These are phyloP conservation scores for Rhinella marina DNA, from an alignment of 2,797 vertebrate species.

Conservation along the genomic window DNA sequence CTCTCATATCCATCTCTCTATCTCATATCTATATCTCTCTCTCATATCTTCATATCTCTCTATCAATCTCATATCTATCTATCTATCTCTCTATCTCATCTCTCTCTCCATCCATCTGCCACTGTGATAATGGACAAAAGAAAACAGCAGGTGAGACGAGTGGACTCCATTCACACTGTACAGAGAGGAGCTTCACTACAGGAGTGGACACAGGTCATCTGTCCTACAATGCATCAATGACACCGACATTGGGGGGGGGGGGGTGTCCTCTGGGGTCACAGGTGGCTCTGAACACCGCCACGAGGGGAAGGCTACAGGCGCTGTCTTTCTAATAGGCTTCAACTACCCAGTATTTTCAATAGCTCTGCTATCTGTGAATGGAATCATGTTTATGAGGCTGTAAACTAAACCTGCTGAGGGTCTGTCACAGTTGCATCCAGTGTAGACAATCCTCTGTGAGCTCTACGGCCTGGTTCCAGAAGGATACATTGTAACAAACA, in stretches of 20 bases:
- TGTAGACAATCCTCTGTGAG: not conserved
- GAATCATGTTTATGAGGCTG: not conserved
- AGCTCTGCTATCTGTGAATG: not conserved
- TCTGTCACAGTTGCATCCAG: not conserved
- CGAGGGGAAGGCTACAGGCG: not conserved
- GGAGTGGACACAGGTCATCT: slow-evolving; percentile 17
- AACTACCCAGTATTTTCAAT: not conserved
- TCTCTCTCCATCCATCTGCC: not conserved
- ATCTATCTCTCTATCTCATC: not conserved
- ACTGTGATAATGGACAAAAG: slow-evolving; percentile 26
- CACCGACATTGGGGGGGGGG: not conserved
- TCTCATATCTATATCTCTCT: no score
- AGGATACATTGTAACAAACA: not conserved
- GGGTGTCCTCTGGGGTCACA: not conserved
- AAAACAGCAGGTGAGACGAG: slow-evolving; percentile 39
- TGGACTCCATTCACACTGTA: not conserved
- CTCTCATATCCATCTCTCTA: no score
- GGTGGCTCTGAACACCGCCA: not conserved
- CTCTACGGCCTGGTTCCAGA: not conserved
- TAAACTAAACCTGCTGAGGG: not conserved
- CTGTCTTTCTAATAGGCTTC: not conserved
- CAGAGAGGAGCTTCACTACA: not conserved
- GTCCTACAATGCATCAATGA: slow-evolving; percentile 11
- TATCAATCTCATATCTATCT: not conserved
- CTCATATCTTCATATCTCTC: no score